Evolutionary conservation across 2,113 vertebrate genomes (phyloP), one percentile per base, ranked within the genome.

Genomic region (Sylvia atricapilla): DNA sequence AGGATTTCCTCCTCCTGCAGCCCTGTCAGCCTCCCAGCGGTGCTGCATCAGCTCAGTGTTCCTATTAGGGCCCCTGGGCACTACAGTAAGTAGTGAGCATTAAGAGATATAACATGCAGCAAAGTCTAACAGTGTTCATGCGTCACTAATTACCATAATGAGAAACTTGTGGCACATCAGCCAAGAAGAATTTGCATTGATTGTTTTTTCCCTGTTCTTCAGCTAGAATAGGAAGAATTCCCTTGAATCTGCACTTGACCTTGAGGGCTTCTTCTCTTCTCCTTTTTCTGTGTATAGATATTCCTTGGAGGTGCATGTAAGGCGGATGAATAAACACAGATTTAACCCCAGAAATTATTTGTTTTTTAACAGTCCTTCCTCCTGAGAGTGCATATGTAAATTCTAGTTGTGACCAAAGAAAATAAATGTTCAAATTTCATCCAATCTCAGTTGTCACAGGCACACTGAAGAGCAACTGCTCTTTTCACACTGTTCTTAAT

Each of bases 101-200:
- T 93, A 93, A 95, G 66, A 58, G 62, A 79, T 77, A 94, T 37
- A 91, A 84, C 84, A 46, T 18, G 53, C 91, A 91, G 87, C 63
- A 94, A 89, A 94, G 70, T 66, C 84, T 87, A 93, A 76, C 73
- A 73, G 84, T 85, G 70, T 88, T 94, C 67, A 90, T 91, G 87
- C 50, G 20, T 94, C 89, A 94, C 93, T 95, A 89, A 93, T 96
- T 93, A 85, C 77, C 91, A 90, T 95, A 96, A 95, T 79, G 78
- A 94, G 93, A 94, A 94, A 89, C 70, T 93, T 87, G 81, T 0
- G 0, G 68, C 76, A 91, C 41, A 93, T 94, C 84, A 89, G 70
- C 77, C 70, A 91, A 87, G 90, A 87, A 89, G 52, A 95, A 94
- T 95, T 95, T 93, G 52, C 62, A 91, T 80, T 85, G 81, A 85